phyloP scores from a whole-genome alignment of 2,113 vertebrate species.

The Hippocampus abdominalis region DNA sequence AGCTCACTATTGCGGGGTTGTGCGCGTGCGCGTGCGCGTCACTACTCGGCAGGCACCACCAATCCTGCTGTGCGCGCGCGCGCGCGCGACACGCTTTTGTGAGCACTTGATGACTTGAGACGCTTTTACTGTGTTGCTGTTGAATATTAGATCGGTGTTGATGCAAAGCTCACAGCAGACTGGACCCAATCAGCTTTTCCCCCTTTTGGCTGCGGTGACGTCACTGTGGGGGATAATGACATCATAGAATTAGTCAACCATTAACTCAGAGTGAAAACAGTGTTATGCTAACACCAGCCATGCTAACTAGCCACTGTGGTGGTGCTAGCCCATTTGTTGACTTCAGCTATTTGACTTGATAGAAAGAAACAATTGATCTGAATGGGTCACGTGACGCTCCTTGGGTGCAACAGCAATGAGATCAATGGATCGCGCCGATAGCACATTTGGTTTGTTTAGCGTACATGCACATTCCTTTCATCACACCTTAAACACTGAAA shows the following conservation, averaged over 20 bases:
- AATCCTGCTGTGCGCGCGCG: no score
- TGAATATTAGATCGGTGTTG: background rate
- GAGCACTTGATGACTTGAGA: background rate
- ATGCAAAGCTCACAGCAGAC: background rate
- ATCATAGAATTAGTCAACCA: background rate
- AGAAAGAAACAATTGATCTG: no score
- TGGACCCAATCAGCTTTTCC: background rate
- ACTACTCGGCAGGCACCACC: background rate
- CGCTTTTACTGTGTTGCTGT: background rate
- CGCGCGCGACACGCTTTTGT: no score
- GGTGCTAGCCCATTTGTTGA: background rate
- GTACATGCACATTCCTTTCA: slow-evolving; percentile 24
- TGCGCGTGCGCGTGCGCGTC: slow-evolving; percentile 5
- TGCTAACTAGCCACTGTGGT: background rate
- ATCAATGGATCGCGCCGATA: background rate
- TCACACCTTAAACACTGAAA: slow-evolving; percentile 45
- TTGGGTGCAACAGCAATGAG: background rate
- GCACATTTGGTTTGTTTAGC: background rate
- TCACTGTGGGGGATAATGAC: background rate
- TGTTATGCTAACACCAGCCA: background rate
- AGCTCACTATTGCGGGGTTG: background rate
- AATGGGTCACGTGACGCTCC: no score
- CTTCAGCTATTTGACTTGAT: background rate
- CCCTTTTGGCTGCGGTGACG: background rate
- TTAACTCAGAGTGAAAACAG: background rate